Conservation (phyloP, 2,113 vertebrate genomes). For the Channa maculata region DNA sequence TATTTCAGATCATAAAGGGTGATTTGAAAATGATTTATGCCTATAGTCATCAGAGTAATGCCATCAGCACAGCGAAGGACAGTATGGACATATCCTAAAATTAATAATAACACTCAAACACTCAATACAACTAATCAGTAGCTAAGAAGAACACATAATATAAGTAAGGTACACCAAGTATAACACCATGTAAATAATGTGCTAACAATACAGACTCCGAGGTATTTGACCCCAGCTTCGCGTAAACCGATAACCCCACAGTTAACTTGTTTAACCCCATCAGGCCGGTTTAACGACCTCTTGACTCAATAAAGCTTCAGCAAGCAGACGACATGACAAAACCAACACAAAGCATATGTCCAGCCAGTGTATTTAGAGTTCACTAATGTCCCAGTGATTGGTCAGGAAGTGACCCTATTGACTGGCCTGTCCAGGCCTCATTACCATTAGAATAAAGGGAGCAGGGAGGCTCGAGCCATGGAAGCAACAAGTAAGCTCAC, state of each 20-base stretch:
- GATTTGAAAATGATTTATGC: too few species aligned
- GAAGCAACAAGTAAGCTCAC: constrained; percentile 22
- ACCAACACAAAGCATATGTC: constrained; percentile 58
- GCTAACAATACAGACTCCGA: not conserved
- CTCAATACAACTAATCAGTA: not conserved
- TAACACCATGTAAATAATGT: not conserved
- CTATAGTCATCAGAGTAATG: too few species aligned
- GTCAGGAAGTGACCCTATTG: constrained; percentile 79
- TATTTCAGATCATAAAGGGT: too few species aligned
- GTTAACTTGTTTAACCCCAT: constrained; percentile 53
- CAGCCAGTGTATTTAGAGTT: constrained; percentile 76
- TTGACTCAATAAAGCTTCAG: constrained; percentile 34
- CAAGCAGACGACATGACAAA: constrained; percentile 32
- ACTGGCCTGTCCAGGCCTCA: constrained; percentile 67
- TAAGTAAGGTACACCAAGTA: not conserved
- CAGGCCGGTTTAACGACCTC: constrained; percentile 23
- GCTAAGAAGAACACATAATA: not conserved
- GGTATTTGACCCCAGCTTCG: not conserved
- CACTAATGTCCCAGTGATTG: constrained; percentile 80
- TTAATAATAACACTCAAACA: not conserved
- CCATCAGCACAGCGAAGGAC: too few species aligned
- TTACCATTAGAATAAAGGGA: constrained; percentile 79
- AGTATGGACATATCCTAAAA: too few species aligned
- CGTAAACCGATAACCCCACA: constrained; percentile 12
- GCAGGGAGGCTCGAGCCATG: constrained; percentile 12